Conservation (phyloP, 2,797 vertebrate genomes). For the Urocyon cinereoargenteus region DNA sequence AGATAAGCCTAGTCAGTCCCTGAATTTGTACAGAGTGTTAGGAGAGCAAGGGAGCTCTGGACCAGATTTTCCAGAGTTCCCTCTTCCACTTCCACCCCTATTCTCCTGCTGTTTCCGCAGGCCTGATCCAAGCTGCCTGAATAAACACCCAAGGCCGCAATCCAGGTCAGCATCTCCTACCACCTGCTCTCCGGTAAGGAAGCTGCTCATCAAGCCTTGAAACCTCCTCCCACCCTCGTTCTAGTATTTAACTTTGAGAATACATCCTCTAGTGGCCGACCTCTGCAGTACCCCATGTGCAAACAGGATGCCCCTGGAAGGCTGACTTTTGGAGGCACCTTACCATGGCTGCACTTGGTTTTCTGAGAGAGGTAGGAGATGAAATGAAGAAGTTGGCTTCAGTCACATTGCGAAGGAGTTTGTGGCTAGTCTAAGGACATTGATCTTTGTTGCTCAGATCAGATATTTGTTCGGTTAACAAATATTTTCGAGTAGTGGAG, state of each 20-base stretch:
- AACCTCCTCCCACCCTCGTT: background rate
- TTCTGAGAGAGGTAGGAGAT: background rate
- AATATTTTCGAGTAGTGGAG: background rate
- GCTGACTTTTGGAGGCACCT: background rate
- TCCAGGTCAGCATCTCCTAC: background rate
- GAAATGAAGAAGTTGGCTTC: background rate
- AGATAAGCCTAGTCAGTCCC: background rate
- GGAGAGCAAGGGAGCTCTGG: background rate
- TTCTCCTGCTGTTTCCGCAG: background rate
- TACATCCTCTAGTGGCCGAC: background rate
- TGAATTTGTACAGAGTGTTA: background rate
- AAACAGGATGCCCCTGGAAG: background rate
- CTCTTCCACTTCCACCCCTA: background rate
- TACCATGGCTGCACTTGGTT: background rate
- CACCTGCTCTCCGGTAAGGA: background rate
- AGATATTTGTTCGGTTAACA: no score
- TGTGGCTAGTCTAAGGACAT: background rate
- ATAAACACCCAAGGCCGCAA: background rate
- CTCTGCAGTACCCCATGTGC: background rate
- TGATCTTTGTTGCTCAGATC: background rate
- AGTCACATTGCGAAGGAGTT: background rate
- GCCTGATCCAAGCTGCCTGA: background rate
- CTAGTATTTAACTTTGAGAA: background rate
- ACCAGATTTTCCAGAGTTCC: background rate
- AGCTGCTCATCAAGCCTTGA: background rate